These are phyloP conservation scores for Periphyllus acericola DNA, from an alignment of 2,888 invertebrate species.

Conservation along the genomic window DNA sequence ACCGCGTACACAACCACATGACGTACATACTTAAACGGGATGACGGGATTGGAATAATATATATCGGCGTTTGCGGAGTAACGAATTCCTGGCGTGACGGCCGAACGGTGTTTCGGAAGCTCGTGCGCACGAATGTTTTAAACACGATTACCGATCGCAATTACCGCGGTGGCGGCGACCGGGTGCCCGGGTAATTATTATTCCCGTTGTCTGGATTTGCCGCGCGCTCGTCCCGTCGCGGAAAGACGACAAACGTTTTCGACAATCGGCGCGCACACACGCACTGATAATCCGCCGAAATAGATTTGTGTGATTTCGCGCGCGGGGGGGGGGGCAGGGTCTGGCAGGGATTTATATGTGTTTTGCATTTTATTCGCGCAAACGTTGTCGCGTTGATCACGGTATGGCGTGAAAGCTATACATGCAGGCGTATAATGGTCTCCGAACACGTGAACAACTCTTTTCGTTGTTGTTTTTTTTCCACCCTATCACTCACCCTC, in stretches of 20 bases:
- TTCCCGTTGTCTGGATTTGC: too few relatives aligned
- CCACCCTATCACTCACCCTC: background rate
- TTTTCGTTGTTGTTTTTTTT: slow-evolving; percentile 4
- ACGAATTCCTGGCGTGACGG: background rate
- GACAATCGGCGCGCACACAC: background rate
- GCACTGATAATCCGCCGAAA: background rate
- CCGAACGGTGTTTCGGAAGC: background rate
- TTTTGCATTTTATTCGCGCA: background rate
- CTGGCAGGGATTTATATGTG: background rate
- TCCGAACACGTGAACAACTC: slow-evolving; percentile 39
- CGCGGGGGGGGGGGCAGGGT: background rate
- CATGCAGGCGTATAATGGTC: slow-evolving; percentile 21
- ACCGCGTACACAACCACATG: too few relatives aligned
- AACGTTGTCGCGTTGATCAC: slow-evolving; percentile 33
- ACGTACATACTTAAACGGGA: background rate
- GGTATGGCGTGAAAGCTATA: slow-evolving; percentile 42
- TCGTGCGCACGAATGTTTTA: background rate
- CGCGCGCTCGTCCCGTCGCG: background rate
- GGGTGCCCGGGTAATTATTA: background rate
- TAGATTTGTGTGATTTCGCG: background rate
- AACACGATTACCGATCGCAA: slow-evolving; percentile 2
- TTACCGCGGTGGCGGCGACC: background rate
- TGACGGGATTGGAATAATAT: background rate
- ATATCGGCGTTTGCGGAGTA: background rate
- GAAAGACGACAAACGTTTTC: background rate